Conservation (phyloP, 2,888 invertebrate genomes). For the Thalpophila matura region DNA sequence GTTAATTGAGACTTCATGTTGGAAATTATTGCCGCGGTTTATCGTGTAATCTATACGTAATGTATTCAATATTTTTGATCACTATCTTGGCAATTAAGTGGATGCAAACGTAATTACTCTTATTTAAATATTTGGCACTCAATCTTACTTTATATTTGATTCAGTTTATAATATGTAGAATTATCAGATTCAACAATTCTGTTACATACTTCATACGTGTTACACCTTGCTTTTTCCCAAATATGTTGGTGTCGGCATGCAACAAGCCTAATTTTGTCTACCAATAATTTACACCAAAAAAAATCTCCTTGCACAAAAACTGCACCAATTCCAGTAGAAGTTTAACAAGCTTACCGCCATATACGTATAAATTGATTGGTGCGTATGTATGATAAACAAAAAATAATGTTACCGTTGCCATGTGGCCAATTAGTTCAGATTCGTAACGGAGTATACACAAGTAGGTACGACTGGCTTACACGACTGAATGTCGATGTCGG, state of each 20-base stretch:
- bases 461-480: slow-evolving; percentile 18
- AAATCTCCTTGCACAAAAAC: slow-evolving; percentile 36
- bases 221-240: slow-evolving; percentile 18
- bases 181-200: slow-evolving; percentile 10
- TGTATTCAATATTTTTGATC: slow-evolving; percentile 10
- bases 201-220: slow-evolving; percentile 35
- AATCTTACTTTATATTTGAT: not conserved
- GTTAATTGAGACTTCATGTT: slow-evolving; percentile 26
- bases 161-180: not conserved
- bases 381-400: slow-evolving; percentile 37
- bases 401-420: slow-evolving; percentile 39
- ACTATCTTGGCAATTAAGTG: slow-evolving; percentile 1
- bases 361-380: slow-evolving; percentile 55
- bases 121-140: not conserved
- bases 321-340: slow-evolving; percentile 30
- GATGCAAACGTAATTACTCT: slow-evolving; percentile 8
- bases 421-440: slow-evolving; percentile 44
- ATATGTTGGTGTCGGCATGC: slow-evolving; percentile 9
- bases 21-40: slow-evolving; percentile 16
- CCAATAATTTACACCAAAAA: slow-evolving; percentile 42
- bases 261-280: slow-evolving; percentile 22
- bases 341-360: slow-evolving; percentile 38
- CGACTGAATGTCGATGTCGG: slow-evolving; percentile 33
- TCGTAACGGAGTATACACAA: slow-evolving; percentile 19
- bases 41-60: slow-evolving; percentile 23